phyloP scores from a whole-genome alignment of 1,140 invertebrate species.

The Eciton burchellii region DNA sequence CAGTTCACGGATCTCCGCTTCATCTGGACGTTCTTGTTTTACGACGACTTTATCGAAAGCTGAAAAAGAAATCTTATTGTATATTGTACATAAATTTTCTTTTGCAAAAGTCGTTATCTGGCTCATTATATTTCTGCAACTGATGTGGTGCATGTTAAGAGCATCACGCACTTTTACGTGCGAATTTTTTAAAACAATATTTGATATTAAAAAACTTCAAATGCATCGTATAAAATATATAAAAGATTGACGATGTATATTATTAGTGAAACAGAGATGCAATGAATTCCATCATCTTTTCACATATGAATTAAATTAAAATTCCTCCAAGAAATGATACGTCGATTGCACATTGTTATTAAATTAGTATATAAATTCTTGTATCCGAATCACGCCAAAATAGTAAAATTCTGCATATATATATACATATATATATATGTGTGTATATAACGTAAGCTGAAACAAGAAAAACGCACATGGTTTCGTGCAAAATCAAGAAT shows the following conservation, averaged over 20 bases:
- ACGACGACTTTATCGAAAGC: slow-evolving; percentile 84
- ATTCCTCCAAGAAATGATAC: too few species aligned
- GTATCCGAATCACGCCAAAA: too few species aligned
- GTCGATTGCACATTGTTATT: too few species aligned
- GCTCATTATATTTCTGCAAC: background rate
- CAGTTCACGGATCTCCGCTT: slow-evolving; percentile 93
- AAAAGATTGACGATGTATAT: background rate
- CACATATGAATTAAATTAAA: too few species aligned
- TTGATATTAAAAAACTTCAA: background rate
- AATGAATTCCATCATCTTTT: too few species aligned
- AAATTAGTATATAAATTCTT: too few species aligned
- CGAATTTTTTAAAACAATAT: background rate
- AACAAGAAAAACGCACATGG: background rate
- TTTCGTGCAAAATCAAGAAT: background rate
- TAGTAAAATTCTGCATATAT: too few species aligned
- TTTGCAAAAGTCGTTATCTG: background rate
- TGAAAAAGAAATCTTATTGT: slow-evolving; percentile 26
- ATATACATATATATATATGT: too few species aligned
- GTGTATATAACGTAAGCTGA: background rate
- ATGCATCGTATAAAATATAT: background rate
- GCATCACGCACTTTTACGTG: background rate
- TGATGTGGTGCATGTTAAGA: background rate
- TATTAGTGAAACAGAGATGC: background rate
- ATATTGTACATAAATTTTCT: background rate
- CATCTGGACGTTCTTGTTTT: slow-evolving; percentile 94